These are phyloP conservation scores for Microchirus variegatus DNA, from an alignment of 2,797 vertebrate species.

Conservation along the genomic window DNA sequence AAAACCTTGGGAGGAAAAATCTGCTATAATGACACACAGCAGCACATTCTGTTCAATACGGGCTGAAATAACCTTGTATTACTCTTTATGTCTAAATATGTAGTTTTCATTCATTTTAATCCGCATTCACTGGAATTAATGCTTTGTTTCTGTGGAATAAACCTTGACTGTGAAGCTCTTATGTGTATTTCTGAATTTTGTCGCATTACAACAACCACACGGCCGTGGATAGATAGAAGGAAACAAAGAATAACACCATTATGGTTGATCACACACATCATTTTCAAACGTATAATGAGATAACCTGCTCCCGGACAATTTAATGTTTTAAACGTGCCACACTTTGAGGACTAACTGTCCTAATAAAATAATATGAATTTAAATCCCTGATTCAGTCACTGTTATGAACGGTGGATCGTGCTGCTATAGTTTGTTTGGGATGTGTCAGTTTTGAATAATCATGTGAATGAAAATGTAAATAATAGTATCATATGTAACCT, in stretches of 20 bases:
- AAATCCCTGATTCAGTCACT: slow-evolving; percentile 15
- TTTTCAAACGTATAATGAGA: slow-evolving; percentile 16
- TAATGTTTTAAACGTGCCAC: slow-evolving; percentile 3
- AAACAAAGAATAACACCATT: neutral
- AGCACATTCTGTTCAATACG: slow-evolving; percentile 12
- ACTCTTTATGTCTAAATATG: slow-evolving; percentile 11
- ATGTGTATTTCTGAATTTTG: slow-evolving; percentile 31
- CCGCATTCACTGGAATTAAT: neutral
- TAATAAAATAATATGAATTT: slow-evolving; percentile 10
- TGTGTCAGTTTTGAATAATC: too few species aligned
- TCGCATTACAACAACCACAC: slow-evolving; percentile 15
- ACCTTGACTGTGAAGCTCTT: slow-evolving; percentile 6
- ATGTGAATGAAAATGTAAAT: too few species aligned
- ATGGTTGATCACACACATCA: neutral
- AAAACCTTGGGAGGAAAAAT: slow-evolving; percentile 16
- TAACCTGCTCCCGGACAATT: slow-evolving; percentile 3
- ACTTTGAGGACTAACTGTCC: slow-evolving; percentile 3
- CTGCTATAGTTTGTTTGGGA: neutral
- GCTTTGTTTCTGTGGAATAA: slow-evolving; percentile 42
- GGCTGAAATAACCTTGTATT: neutral
- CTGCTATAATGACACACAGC: slow-evolving; percentile 17
- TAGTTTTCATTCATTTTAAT: slow-evolving; percentile 11
- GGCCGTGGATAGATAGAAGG: neutral
- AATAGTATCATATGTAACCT: too few species aligned
- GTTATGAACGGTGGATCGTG: slow-evolving; percentile 9